Evolutionary conservation across 1,140 invertebrate genomes (phyloP).

Genomic region (Drusus annulatus): DNA sequence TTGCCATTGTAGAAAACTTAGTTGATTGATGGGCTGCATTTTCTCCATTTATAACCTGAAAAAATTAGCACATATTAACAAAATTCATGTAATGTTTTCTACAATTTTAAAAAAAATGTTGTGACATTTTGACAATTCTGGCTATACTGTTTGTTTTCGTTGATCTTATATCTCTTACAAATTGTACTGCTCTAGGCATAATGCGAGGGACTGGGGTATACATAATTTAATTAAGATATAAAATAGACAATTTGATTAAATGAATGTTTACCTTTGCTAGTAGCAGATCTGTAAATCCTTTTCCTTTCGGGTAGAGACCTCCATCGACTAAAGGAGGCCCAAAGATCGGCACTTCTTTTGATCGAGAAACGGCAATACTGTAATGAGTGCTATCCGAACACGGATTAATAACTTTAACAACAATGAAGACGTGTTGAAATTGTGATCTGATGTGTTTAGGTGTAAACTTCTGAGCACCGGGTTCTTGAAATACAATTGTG

Average conservation of each 20-base stretch:
- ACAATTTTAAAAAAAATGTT: too few relatives aligned
- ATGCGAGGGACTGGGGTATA: too few relatives aligned
- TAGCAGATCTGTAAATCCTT: constrained; percentile 93
- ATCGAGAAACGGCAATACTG: constrained; percentile 92
- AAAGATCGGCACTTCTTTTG: constrained; percentile 96
- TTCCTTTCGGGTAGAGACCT: constrained; percentile 89
- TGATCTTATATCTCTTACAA: too few relatives aligned
- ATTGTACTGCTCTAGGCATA: too few relatives aligned
- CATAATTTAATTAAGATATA: too few relatives aligned
- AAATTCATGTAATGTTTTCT: too few relatives aligned
- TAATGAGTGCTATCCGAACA: constrained; percentile 93
- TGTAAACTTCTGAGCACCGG: constrained; percentile 93
- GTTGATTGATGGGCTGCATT: constrained; percentile 96
- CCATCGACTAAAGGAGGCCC: constrained; percentile 92
- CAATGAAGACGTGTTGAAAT: constrained; percentile 98
- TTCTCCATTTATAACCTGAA: constrained; percentile 90
- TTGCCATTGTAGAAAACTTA: constrained; percentile 98
- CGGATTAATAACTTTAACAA: constrained; percentile 91
- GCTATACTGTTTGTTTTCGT: too few relatives aligned
- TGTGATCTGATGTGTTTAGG: constrained; percentile 94
- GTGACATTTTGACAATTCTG: too few relatives aligned
- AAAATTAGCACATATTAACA: too few relatives aligned
- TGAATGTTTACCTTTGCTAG: constrained; percentile 87
- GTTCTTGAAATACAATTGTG: constrained; percentile 98
- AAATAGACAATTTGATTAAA: too few relatives aligned